Conservation (phyloP, 2,888 invertebrate genomes). For the Ormyrus nitidulus region DNA sequence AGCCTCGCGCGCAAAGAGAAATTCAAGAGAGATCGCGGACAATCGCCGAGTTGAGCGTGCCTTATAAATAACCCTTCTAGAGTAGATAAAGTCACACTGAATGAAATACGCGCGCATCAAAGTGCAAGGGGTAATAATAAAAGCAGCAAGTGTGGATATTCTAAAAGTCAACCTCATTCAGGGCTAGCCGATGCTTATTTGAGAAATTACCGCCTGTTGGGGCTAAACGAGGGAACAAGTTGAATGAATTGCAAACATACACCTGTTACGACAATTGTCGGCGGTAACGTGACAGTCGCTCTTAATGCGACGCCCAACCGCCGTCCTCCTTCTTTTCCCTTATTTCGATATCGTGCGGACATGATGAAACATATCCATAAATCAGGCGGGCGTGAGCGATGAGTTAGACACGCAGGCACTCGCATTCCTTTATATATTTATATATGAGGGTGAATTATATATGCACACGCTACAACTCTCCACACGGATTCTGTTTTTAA, state of each 20-base stretch:
- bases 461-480: neutral
- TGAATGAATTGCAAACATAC: conserved; percentile 46
- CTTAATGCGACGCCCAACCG: conserved; percentile 37
- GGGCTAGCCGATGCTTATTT: conserved; percentile 14
- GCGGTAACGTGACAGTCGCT: conserved; percentile 6
- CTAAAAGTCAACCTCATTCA: conserved; percentile 37
- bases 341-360: neutral
- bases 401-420: conserved; percentile 32
- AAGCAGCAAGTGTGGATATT: neutral
- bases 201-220: conserved; percentile 26
- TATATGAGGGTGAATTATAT: neutral
- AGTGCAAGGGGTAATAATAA: too few relatives aligned
- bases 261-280: conserved; percentile 42
- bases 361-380: conserved; percentile 46
- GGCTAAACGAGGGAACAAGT: conserved; percentile 20
- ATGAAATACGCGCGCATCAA: conserved; percentile 6
- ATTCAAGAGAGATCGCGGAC: too few relatives aligned
- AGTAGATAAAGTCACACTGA: neutral
- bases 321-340: neutral
- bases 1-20: too few relatives aligned
- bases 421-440: neutral
- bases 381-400: conserved; percentile 43
- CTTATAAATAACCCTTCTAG: too few relatives aligned
- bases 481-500: conserved; percentile 7
- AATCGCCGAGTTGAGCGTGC: too few relatives aligned